These are phyloP conservation scores for Neopelma chrysocephalum DNA, from an alignment of 2,797 vertebrate species.

Conservation along the genomic window DNA sequence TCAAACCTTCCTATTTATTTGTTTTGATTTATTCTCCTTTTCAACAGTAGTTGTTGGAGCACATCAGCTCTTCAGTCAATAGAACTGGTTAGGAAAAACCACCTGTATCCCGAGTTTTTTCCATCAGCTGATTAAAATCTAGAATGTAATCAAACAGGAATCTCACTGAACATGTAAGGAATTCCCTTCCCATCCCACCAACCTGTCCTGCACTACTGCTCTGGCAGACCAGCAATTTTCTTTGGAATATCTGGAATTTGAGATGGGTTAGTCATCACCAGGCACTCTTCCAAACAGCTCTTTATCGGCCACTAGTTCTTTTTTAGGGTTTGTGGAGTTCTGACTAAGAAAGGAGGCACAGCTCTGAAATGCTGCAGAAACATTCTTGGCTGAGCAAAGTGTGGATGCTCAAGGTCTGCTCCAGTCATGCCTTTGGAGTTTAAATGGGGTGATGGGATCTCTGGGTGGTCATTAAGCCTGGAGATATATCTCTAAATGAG, in stretches of 20 bases:
- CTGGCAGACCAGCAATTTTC: neutral
- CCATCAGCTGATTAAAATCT: neutral
- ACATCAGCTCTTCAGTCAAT: neutral
- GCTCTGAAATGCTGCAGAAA: neutral
- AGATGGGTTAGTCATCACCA: constrained; percentile 11
- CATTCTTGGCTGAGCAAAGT: neutral
- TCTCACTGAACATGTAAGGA: neutral
- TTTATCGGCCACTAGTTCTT: neutral
- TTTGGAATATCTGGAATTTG: neutral
- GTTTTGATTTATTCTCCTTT: neutral
- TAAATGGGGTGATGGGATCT: neutral
- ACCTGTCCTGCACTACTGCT: neutral
- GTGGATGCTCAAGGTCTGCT: neutral
- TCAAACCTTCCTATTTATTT: neutral
- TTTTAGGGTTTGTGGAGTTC: neutral
- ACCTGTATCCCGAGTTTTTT: neutral
- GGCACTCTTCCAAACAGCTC: constrained; percentile 19
- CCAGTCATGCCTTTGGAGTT: neutral
- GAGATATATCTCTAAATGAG: neutral
- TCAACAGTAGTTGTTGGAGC: neutral
- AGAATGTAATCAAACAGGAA: neutral
- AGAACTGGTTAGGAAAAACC: neutral
- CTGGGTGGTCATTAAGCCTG: neutral
- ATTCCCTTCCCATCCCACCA: neutral
- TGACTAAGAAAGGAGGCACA: neutral